Conservation (phyloP, 2,113 vertebrate genomes). For the Oryzias celebensis region DNA sequence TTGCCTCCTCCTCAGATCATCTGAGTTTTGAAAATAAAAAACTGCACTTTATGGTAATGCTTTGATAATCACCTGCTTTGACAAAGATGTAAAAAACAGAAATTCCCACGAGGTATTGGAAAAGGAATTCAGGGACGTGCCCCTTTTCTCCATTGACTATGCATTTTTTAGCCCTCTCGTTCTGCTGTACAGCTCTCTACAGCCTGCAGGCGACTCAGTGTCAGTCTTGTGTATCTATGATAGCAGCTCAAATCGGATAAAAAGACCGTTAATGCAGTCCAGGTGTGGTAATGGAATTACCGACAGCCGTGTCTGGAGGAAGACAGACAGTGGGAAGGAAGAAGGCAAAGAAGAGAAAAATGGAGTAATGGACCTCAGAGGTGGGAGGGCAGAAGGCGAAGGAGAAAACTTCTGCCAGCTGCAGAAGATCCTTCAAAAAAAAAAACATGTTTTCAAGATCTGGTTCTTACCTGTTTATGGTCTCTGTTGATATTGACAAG, state of each 20-base stretch:
- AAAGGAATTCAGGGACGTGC: conserved; percentile 23
- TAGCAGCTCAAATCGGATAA: conserved; percentile 62
- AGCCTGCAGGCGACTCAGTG: conserved; percentile 51
- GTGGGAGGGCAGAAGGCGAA: conserved; percentile 7
- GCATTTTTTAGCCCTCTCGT: conserved; percentile 52
- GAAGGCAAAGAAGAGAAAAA: conserved; percentile 31
- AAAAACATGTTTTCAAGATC: no score
- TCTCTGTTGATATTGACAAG: conserved; percentile 95
- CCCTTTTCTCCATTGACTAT: conserved; percentile 43
- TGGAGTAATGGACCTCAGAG: conserved; percentile 66
- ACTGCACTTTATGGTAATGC: conserved; percentile 58
- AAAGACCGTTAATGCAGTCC: conserved; percentile 66
- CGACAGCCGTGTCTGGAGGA: conserved; percentile 56
- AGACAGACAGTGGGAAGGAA: conserved; percentile 50
- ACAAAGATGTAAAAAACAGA: not conserved
- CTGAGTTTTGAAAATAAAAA: conserved; percentile 33
- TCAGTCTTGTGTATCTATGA: conserved; percentile 51
- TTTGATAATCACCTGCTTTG: conserved; percentile 59
- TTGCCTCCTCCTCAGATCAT: conserved; percentile 45
- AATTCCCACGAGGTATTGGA: conserved; percentile 42
- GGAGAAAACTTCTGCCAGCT: not conserved
- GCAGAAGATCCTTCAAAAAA: not conserved
- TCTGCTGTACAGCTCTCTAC: conserved; percentile 34
- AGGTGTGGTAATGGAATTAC: conserved; percentile 73
- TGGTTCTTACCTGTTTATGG: conserved; percentile 84